Conservation (phyloP, 2,888 invertebrate species). For the Drosophila hamatofila region DNA sequence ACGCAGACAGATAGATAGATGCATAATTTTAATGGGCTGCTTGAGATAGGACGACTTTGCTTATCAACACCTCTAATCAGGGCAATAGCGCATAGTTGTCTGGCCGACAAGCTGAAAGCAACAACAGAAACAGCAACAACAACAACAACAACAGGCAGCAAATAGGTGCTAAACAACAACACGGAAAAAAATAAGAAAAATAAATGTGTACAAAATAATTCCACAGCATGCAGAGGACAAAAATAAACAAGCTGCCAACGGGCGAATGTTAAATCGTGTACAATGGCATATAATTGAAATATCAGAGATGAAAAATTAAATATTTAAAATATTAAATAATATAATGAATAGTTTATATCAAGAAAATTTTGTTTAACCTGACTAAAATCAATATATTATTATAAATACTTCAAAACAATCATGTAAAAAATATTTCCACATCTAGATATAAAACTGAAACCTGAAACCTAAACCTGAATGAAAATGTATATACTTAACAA, state of each 20-base stretch:
- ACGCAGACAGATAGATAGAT: conserved; percentile 41
- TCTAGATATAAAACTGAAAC: too few species aligned
- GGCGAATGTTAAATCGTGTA: conserved; percentile 33
- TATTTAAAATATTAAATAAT: too few species aligned
- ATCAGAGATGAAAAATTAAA: too few species aligned
- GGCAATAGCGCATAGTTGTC: conserved; percentile 57
- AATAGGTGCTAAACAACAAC: conserved; percentile 54
- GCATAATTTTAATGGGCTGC: conserved; percentile 59
- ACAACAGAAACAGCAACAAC: conserved; percentile 19
- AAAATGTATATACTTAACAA: too few species aligned
- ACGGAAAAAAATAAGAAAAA: conserved; percentile 35
- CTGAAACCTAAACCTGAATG: too few species aligned
- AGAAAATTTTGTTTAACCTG: too few species aligned
- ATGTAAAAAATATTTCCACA: too few species aligned
- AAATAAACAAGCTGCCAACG: conserved; percentile 63
- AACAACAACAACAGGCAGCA: conserved; percentile 36
- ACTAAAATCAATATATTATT: too few species aligned
- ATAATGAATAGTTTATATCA: too few species aligned
- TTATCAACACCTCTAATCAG: conserved; percentile 73
- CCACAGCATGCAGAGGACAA: conserved; percentile 60
- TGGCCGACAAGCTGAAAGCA: conserved; percentile 28
- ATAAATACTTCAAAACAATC: too few species aligned
- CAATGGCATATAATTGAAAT: conserved; percentile 26
- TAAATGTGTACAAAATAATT: conserved; percentile 75
- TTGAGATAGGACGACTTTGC: conserved; percentile 40